Evolutionary conservation across 2,888 invertebrate genomes (phyloP).

Genomic region (Callyntrura guangdongensis): DNA sequence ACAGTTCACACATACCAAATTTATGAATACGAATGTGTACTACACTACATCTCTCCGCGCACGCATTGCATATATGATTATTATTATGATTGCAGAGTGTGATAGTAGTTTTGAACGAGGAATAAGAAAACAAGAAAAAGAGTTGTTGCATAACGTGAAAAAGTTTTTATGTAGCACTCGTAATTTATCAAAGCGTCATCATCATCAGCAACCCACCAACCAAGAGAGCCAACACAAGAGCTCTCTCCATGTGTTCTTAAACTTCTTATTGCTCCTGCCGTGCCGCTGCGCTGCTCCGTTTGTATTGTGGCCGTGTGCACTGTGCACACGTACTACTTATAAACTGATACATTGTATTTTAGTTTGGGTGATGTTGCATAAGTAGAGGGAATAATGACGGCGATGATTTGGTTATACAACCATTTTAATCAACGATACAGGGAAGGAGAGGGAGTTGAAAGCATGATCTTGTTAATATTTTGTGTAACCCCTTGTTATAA

Average conservation of each 20-base stretch:
- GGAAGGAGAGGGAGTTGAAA: too few relatives aligned
- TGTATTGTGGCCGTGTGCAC: too few relatives aligned
- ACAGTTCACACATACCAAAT: not conserved
- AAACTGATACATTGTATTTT: slow-evolving; percentile 37
- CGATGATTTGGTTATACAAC: slow-evolving; percentile 45
- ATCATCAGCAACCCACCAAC: not conserved
- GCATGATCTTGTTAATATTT: too few relatives aligned
- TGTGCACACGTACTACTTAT: not conserved
- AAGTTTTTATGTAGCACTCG: slow-evolving; percentile 20
- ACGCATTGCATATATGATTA: not conserved
- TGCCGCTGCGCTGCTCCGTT: not conserved
- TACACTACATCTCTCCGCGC: not conserved
- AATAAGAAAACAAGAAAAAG: not conserved
- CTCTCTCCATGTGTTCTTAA: not conserved
- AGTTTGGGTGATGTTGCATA: slow-evolving; percentile 6
- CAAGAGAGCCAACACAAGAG: not conserved
- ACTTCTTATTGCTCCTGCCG: not conserved
- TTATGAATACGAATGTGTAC: not conserved
- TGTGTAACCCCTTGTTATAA: too few relatives aligned
- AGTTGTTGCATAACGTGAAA: slow-evolving; percentile 37
- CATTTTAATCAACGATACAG: not conserved
- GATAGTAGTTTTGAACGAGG: not conserved
- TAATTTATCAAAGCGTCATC: slow-evolving; percentile 6
- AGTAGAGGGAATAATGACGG: not conserved
- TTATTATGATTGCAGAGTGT: not conserved